Evolutionary conservation across 1,140 invertebrate genomes (phyloP).

Genomic region (Drosophila guanche): DNA sequence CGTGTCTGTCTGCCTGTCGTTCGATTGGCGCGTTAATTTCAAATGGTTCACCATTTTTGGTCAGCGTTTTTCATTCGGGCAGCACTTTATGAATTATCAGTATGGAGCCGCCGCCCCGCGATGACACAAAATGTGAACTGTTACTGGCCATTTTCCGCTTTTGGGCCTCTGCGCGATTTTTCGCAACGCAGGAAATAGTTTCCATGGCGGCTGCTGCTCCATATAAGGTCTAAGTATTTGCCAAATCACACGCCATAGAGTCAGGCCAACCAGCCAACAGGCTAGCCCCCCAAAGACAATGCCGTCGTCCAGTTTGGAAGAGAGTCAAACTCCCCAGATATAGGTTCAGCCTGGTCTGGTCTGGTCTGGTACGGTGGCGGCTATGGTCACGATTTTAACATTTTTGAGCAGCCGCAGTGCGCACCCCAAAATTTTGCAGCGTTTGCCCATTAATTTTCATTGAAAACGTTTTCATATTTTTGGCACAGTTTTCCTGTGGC

Average conservation of each 20-base stretch:
- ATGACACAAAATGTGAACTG: conserved; percentile 74
- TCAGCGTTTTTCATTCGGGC: conserved; percentile 22
- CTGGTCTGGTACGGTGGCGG: conserved; percentile 11
- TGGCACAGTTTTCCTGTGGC: conserved; percentile 65
- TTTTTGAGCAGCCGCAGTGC: conserved; percentile 79
- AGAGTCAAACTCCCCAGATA: conserved; percentile 14
- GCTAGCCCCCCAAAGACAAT: conserved; percentile 62
- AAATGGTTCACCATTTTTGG: conserved; percentile 73
- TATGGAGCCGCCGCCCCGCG: conserved; percentile 66
- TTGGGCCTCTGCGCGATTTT: conserved; percentile 40
- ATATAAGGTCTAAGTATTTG: conserved; percentile 81
- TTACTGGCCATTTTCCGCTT: conserved; percentile 30
- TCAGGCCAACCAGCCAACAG: conserved; percentile 9
- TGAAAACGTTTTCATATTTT: conserved; percentile 82
- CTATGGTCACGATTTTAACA: conserved; percentile 81
- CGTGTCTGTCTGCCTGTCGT: no score
- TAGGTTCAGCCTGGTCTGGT: conserved; percentile 20
- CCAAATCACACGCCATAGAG: conserved; percentile 74
- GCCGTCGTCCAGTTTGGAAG: conserved; percentile 39
- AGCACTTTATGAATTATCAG: conserved; percentile 78
- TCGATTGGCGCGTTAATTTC: conserved; percentile 72
- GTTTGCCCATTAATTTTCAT: conserved; percentile 82
- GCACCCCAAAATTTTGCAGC: conserved; percentile 79
- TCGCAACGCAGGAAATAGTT: conserved; percentile 77
- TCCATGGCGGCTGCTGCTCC: conserved; percentile 55